Base-by-base conservation (phyloP, 2,888 invertebrate genomes). In the Pammene fasciana region DNA sequence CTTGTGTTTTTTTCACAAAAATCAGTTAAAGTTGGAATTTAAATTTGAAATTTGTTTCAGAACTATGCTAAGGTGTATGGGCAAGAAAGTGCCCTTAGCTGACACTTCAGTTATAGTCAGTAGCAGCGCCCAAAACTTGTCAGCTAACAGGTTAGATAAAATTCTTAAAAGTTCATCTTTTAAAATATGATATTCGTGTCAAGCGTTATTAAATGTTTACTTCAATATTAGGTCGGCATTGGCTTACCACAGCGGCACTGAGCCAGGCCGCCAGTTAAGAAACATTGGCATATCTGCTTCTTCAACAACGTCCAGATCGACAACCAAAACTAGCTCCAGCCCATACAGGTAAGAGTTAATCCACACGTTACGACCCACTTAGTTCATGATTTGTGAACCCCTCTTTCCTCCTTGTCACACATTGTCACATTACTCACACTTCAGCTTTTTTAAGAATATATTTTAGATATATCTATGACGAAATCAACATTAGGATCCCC, bases 211-310 rank as follows among this genome's bases (percentile, higher is more conserved):
- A 50, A 48, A 0, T 46, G 48, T 6, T 26, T 75, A 70, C 72
- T 79, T 75, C 34, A 81, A 57, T 11, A 54, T 0, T 65, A 94
- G 97, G 75, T 97, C 97, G 3, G 96, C 97, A 0, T 87, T 97
- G 73, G 96, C 97, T 0, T 97, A 97, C 82, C 95, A 96, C 81
- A 94, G 95, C 48, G 94, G 94, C 41, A 85, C 89, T 0, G 92
- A 92, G 71, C 83, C 88, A 11, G 91, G 90, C 0, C 84, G 88
- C 0, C 91, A 88, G 75, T 71, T 92, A 75, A 81, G 97, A 59
- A 96, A 97, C 84, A 96, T 98, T 72, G 99, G 98, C 43, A 98
- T 99, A 76, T 98, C 98, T 11, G 97, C 98, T 0, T 98, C 98
- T 0, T 98, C 98, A 71, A 99, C 98, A 0, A 99, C 99, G 0